These are phyloP conservation scores for Siphonodentalium dalli DNA, from an alignment of 2,888 invertebrate genomes.

Conservation along the genomic window DNA sequence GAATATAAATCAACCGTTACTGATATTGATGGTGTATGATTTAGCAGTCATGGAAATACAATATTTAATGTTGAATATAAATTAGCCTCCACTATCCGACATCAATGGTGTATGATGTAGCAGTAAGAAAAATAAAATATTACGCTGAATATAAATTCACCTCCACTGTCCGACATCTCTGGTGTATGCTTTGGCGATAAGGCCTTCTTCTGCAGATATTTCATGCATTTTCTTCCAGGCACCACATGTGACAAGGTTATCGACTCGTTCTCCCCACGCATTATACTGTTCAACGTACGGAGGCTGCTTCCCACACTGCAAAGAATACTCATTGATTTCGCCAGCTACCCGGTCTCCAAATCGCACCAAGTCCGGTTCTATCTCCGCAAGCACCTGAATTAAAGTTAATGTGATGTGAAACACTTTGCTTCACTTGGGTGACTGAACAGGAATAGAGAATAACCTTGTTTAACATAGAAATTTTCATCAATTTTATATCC, in stretches of 20 bases:
- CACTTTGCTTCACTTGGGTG: neutral
- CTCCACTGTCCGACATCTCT: constrained; percentile 62
- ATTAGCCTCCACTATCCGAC: no score
- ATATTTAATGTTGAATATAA: no score
- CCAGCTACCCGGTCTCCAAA: constrained; percentile 68
- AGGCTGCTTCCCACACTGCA: constrained; percentile 67
- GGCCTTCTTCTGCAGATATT: constrained; percentile 69
- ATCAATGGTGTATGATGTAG: no score
- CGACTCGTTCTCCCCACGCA: constrained; percentile 69
- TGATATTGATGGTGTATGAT: no score
- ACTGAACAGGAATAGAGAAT: no score
- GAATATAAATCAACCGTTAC: no score
- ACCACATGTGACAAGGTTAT: constrained; percentile 67
- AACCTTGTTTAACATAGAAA: no score
- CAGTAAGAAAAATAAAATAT: neutral
- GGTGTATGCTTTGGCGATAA: constrained; percentile 68
- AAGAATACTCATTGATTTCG: constrained; percentile 66
- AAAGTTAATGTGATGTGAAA: no score
- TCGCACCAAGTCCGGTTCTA: constrained; percentile 64
- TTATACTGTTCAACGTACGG: constrained; percentile 67
- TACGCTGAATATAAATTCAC: constrained; percentile 30
- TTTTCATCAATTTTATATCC: no score
- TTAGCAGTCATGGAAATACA: no score
- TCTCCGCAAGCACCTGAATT: constrained; percentile 50
- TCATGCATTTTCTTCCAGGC: constrained; percentile 69